Evolutionary conservation across 2,113 vertebrate species (phyloP).

Genomic region (Sterna hirundo): DNA sequence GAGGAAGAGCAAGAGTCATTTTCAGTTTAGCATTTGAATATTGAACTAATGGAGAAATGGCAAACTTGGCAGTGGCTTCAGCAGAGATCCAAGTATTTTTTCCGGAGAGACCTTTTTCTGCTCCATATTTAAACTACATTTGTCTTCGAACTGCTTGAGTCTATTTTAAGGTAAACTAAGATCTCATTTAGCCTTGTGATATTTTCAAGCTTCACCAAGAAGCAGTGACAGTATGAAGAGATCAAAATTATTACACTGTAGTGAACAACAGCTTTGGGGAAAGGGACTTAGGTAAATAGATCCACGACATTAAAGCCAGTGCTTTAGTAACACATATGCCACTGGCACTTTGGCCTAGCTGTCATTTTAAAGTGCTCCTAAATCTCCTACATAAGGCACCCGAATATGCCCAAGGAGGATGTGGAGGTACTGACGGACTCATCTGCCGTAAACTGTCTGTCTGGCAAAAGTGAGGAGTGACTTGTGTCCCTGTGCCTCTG

Average conservation of each 20-base stretch:
- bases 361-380: neutral
- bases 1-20: neutral
- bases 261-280: neutral
- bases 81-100: slow-evolving; percentile 3
- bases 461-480: neutral
- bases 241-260: neutral
- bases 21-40: slow-evolving; percentile 13
- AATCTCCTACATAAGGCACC: neutral
- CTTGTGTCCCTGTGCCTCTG: neutral
- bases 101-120: neutral
- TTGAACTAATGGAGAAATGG: slow-evolving; percentile 20
- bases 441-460: neutral
- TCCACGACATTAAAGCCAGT: neutral
- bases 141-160: slow-evolving; percentile 10
- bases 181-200: slow-evolving; percentile 41
- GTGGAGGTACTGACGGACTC: neutral
- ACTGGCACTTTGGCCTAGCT: neutral
- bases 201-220: slow-evolving; percentile 23
- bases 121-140: slow-evolving; percentile 20
- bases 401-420: neutral
- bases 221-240: neutral
- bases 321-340: neutral
- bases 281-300: neutral
- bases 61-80: neutral
- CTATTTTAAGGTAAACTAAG: slow-evolving; percentile 42